Evolutionary conservation across 2,888 invertebrate genomes (phyloP).

Genomic region (Trissolcus japonicus): DNA sequence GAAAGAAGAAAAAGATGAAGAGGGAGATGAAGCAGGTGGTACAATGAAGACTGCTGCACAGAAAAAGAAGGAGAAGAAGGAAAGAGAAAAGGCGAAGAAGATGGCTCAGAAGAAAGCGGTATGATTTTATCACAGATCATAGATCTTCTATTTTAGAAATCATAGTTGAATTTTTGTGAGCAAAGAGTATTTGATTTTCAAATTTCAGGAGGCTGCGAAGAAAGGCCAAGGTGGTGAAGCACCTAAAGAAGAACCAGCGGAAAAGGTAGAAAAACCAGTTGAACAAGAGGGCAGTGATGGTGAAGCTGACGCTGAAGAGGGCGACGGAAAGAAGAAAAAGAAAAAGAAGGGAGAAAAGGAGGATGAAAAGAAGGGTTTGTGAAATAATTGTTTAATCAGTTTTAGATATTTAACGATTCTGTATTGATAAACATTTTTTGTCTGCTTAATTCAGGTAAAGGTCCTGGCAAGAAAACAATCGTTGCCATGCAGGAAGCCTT

Average conservation of each 20-base stretch:
- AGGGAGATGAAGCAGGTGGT: slow-evolving; percentile 73
- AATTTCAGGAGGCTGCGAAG: slow-evolving; percentile 66
- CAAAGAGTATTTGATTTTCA: background rate
- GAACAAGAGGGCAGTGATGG: slow-evolving; percentile 63
- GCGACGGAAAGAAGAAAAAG: slow-evolving; percentile 76
- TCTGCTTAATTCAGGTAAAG: slow-evolving; percentile 73
- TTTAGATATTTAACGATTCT: background rate
- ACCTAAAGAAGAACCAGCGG: slow-evolving; percentile 57
- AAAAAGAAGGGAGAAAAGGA: slow-evolving; percentile 77
- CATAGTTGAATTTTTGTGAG: background rate
- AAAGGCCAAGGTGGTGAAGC: slow-evolving; percentile 71
- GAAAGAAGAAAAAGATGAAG: slow-evolving; percentile 72
- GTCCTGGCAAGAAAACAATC: slow-evolving; percentile 90
- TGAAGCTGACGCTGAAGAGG: slow-evolving; percentile 71
- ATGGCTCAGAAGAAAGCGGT: slow-evolving; percentile 81
- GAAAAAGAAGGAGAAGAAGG: slow-evolving; percentile 93
- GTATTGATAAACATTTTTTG: slow-evolving; percentile 1
- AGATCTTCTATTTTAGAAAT: background rate
- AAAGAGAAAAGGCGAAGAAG: slow-evolving; percentile 86
- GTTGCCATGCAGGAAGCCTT: slow-evolving; percentile 95
- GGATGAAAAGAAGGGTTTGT: slow-evolving; percentile 67
- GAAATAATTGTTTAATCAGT: background rate
- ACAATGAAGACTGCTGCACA: slow-evolving; percentile 89
- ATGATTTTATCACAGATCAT: slow-evolving; percentile 43
- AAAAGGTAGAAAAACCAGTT: slow-evolving; percentile 64